Conservation (phyloP, 2,797 vertebrate genomes). For the Ptychadena robeensis region DNA sequence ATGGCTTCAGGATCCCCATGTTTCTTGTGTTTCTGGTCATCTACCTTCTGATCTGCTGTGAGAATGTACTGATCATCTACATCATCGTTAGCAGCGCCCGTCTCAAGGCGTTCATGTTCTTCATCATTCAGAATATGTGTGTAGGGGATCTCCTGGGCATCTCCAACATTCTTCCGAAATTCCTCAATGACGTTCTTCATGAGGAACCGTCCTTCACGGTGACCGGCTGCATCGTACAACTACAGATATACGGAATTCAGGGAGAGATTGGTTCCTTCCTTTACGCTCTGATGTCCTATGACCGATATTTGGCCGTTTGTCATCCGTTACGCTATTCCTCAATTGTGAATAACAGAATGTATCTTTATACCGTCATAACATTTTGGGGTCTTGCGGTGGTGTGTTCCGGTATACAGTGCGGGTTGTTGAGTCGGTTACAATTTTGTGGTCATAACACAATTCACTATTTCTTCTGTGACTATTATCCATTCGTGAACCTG, state of each 20-base stretch:
- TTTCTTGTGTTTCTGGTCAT: background rate
- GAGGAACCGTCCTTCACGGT: background rate
- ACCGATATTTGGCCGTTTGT: background rate
- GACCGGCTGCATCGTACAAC: background rate
- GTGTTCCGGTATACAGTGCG: background rate
- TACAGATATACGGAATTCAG: background rate
- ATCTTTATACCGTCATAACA: background rate
- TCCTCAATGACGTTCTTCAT: background rate
- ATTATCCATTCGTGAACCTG: slow-evolving; percentile 59
- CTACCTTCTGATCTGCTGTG: background rate
- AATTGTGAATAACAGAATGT: background rate
- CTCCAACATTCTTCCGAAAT: background rate
- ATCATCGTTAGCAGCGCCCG: background rate
- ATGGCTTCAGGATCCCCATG: background rate
- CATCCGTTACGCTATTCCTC: background rate
- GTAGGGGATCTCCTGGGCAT: background rate
- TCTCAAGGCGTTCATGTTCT: background rate
- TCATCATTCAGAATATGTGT: background rate
- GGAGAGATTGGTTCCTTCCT: background rate
- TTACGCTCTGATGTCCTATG: background rate
- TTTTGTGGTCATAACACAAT: background rate
- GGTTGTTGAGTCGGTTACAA: background rate
- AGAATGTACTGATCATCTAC: background rate
- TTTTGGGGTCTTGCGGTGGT: background rate
- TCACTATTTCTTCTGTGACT: background rate